phyloP scores from a whole-genome alignment of 1,140 invertebrate species.

The Acromyrmex echinatior region DNA sequence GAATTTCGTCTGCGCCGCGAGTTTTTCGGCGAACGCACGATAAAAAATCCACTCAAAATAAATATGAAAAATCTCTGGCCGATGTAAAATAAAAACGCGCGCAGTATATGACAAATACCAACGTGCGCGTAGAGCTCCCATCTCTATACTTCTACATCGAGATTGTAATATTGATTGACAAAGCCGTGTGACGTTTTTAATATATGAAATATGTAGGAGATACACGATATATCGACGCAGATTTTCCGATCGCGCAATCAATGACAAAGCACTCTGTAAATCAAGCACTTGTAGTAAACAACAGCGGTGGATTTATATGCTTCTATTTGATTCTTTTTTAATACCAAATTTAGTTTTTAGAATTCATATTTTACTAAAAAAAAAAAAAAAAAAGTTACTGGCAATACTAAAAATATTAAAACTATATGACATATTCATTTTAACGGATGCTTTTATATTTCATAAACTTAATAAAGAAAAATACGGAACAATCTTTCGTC shows the following conservation, averaged over 20 bases:
- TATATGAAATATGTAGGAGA: slow-evolving; percentile 52
- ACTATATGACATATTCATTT: not conserved
- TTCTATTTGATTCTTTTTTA: slow-evolving; percentile 14
- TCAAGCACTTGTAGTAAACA: slow-evolving; percentile 27
- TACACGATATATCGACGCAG: slow-evolving; percentile 29
- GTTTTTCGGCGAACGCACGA: slow-evolving; percentile 36
- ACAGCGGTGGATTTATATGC: slow-evolving; percentile 7
- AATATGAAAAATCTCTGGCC: slow-evolving; percentile 57
- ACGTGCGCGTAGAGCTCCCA: not conserved
- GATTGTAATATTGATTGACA: slow-evolving; percentile 65
- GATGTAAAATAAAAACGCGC: slow-evolving; percentile 48
- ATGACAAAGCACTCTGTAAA: slow-evolving; percentile 39
- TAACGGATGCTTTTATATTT: not conserved
- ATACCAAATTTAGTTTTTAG: not conserved
- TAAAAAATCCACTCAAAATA: slow-evolving; percentile 59
- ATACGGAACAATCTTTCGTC: not conserved
- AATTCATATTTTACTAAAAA: slow-evolving; percentile 20
- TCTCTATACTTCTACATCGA: slow-evolving; percentile 38
- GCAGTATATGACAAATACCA: slow-evolving; percentile 46
- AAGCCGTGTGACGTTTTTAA: slow-evolving; percentile 45
- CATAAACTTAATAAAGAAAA: not conserved
- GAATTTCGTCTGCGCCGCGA: slow-evolving; percentile 52
- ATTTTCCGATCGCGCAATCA: slow-evolving; percentile 47
- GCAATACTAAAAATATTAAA: not conserved
- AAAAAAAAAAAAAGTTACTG: not conserved